Percentiles rank a stretch among this genome's conserved stretches.
Conservation (phyloP, 2,113 vertebrate species). For the Oryzias woworae region DNA sequence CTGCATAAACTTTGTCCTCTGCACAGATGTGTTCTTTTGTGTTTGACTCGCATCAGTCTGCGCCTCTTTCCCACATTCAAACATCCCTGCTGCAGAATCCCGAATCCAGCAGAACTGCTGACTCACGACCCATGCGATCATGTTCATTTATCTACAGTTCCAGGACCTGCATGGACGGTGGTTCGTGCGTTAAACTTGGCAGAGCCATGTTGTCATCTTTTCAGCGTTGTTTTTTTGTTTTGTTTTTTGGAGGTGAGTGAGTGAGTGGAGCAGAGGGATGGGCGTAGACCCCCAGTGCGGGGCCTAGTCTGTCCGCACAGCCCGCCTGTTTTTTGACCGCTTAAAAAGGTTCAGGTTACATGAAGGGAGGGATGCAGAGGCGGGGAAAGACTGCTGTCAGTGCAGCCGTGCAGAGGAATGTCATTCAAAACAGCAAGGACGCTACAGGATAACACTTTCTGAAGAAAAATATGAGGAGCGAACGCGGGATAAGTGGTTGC, state of each 20-base stretch:
- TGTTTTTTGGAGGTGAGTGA: conserved; percentile 40
- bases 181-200: conserved; percentile 11
- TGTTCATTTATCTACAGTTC: background rate
- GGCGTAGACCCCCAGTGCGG: conserved; percentile 51
- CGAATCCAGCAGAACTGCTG: conserved; percentile 53
- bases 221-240: conserved; percentile 58
- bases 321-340: conserved; percentile 33
- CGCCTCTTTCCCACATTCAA: conserved; percentile 28
- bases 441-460: no score
- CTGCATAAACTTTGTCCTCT: background rate
- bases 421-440: conserved; percentile 9
- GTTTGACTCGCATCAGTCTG: conserved; percentile 24
- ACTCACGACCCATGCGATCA: conserved; percentile 42
- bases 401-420: conserved; percentile 13
- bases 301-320: conserved; percentile 43
- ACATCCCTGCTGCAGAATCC: conserved; percentile 27
- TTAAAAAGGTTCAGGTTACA: conserved; percentile 50
- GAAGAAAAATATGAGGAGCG: no score
- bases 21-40: conserved; percentile 10
- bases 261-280: conserved; percentile 52
- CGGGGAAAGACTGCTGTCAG: conserved; percentile 1
- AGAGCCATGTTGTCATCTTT: conserved; percentile 47
- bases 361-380: conserved; percentile 22
- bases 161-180: background rate
- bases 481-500: no score